Base-by-base conservation (phyloP, 2,113 vertebrate species). In the Plecturocebus donacophilus region DNA sequence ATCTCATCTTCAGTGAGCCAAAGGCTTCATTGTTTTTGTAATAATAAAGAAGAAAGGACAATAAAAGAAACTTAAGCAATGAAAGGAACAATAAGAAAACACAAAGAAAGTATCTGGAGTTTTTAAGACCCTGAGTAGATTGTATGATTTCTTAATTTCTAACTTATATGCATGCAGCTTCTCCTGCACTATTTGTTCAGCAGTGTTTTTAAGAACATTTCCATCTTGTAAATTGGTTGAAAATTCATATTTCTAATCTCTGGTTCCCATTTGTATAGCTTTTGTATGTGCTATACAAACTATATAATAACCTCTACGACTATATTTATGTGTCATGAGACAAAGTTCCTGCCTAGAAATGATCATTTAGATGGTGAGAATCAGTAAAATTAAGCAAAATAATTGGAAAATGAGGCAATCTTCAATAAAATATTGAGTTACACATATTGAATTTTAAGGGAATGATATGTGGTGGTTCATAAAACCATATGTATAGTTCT, bases 101-200 rank as follows among this genome's bases (percentile, higher is more conserved):
- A 75, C 38, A 91, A 19, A 5, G 5, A 77, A 54, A 87, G 64
- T 23, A 92, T 66, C 49, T 87, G 12, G 3, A 61, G 49, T 40
- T 75, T 96, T 70, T 83, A 87, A 92, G n/a, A 91, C n/a, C 0
- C 61, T 75, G 11, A 83, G 13, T 66, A 8, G 38, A 68, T 40
- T 68, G 25, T 64, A 77, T 52, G 14, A 76, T 87, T 94, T 96
- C 35, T 94, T 83, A 94, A 85, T 97, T 94, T 94, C 77, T 96
- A 61, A 95, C 82, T 96, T 91, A 42, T 45, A 61, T 87, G 45
- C 20, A 40, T 19, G 6, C 4, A 88, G 30, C 23, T 91, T 76
- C 76, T 73, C 49, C 38, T 81, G 32, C 66, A 27, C 52, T 45
- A 66, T 82, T 93, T 91, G 79, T 86, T 92, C 35, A 61, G n/a